Evolutionary conservation across 2,797 vertebrate species (phyloP).

Genomic region (Oreochromis grahami): DNA sequence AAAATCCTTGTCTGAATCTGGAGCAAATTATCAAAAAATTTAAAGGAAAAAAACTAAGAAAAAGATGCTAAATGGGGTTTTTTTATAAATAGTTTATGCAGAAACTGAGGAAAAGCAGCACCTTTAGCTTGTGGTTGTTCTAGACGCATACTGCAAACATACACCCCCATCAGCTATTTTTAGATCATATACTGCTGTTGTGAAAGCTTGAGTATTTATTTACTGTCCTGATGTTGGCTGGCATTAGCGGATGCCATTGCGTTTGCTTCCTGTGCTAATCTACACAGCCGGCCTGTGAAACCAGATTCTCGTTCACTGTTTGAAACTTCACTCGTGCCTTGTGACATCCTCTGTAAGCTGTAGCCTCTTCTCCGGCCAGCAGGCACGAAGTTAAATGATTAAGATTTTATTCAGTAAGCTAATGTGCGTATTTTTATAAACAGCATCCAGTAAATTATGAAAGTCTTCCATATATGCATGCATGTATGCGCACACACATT

Average conservation of each 20-base stretch:
- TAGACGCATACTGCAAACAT: constrained; percentile 20
- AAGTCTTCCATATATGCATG: neutral
- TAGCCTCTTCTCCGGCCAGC: constrained; percentile 13
- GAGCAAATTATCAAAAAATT: neutral
- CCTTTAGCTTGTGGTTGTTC: constrained; percentile 1
- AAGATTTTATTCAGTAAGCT: neutral
- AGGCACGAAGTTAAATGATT: neutral
- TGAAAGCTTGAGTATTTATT: constrained; percentile 60
- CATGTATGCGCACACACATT: neutral
- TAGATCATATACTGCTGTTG: constrained; percentile 49
- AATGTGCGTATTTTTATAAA: neutral
- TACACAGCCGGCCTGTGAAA: constrained; percentile 61
- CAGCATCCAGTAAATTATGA: neutral
- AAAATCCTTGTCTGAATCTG: neutral
- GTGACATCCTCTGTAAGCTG: constrained; percentile 36
- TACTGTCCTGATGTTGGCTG: constrained; percentile 60
- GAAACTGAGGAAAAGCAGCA: neutral
- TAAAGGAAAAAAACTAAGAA: neutral
- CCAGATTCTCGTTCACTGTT: constrained; percentile 38
- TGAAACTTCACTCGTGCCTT: constrained; percentile 33
- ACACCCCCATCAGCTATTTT: constrained; percentile 46
- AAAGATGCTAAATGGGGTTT: neutral
- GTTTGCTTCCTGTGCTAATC: constrained; percentile 74
- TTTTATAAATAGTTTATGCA: neutral
- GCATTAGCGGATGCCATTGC: constrained; percentile 51